Conservation (phyloP, 2,888 invertebrate genomes). For the Habroteleia sp. region DNA sequence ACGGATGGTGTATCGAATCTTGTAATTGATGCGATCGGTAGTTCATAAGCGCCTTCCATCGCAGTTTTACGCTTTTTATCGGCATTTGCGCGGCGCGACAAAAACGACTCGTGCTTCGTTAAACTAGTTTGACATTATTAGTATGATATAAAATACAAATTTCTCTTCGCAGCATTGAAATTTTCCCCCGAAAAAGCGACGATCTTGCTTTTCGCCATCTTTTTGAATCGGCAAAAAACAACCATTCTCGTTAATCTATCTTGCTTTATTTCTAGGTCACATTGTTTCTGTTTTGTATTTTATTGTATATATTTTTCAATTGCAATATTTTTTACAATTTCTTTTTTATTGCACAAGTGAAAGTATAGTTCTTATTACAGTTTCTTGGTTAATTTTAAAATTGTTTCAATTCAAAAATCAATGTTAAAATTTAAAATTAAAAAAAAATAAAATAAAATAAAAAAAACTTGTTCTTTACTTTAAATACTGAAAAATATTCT, state of each 20-base stretch:
- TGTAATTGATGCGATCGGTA: conserved; percentile 56
- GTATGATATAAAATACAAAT: conserved; percentile 40
- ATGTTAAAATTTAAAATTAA: no score
- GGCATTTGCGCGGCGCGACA: conserved; percentile 29
- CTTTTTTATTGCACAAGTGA: no score
- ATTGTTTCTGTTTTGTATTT: conserved; percentile 12
- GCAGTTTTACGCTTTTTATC: conserved; percentile 49
- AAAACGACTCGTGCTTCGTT: conserved; percentile 51
- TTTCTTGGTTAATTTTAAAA: no score
- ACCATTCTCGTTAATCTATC: conserved; percentile 2
- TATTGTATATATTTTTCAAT: no score
- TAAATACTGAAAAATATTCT: no score
- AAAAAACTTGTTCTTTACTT: no score
- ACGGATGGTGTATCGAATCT: conserved; percentile 57
- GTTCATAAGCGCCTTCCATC: conserved; percentile 42
- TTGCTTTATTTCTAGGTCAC: conserved; percentile 26
- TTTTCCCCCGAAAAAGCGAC: conserved; percentile 27
- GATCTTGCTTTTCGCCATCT: conserved; percentile 4
- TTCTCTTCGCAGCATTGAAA: conserved; percentile 35
- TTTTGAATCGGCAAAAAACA: conserved; percentile 4
- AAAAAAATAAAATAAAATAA: no score
- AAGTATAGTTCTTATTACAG: no score
- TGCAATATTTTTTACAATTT: no score
- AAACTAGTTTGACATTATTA: conserved; percentile 56
- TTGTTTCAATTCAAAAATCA: no score